phyloP scores from a whole-genome alignment of 2,888 invertebrate species.

The Agrotis clavis region DNA sequence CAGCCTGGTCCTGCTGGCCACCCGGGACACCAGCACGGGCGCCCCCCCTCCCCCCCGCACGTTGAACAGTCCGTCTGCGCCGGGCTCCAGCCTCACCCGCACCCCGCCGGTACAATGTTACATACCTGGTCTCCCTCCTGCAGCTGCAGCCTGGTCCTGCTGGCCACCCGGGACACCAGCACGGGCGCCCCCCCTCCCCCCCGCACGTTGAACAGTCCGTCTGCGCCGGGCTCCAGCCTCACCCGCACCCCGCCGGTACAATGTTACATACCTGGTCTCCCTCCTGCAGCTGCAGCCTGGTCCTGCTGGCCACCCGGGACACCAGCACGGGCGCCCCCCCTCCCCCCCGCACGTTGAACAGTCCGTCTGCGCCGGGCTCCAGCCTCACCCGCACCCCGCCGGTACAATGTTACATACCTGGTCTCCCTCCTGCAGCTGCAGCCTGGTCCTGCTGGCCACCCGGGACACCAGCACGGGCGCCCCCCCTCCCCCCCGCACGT shows the following conservation, averaged over 20 bases:
- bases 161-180: slow-evolving; percentile 92
- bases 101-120: slow-evolving; percentile 96
- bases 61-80: no score
- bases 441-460: slow-evolving; percentile 71
- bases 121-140: no score
- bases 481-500: no score
- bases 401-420: slow-evolving; percentile 92
- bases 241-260: slow-evolving; percentile 83
- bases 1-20: slow-evolving; percentile 93
- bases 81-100: no score
- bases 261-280: slow-evolving; percentile 94
- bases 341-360: no score
- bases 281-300: slow-evolving; percentile 96
- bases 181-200: slow-evolving; percentile 82
- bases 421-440: no score
- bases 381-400: slow-evolving; percentile 97
- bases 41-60: no score
- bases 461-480: slow-evolving; percentile 86
- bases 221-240: slow-evolving; percentile 91
- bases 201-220: no score
- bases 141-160: no score
- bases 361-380: no score
- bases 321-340: slow-evolving; percentile 87
- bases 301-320: slow-evolving; percentile 92
- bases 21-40: slow-evolving; percentile 93